Base-by-base conservation (phyloP, 2,888 invertebrate genomes). In the Platynereis dumerilii region DNA sequence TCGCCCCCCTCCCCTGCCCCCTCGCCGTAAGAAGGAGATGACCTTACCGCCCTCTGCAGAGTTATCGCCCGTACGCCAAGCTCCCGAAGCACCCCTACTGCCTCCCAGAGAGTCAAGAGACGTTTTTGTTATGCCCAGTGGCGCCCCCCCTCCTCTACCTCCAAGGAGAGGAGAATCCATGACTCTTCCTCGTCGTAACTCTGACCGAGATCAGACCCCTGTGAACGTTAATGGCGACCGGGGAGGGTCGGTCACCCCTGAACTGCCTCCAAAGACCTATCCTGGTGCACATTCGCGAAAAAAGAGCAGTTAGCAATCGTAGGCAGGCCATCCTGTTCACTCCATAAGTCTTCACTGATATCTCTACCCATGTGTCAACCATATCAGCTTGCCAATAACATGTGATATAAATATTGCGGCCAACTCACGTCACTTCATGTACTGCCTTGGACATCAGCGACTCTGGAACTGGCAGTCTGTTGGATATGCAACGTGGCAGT, bases 81-180 rank as follows among this genome's bases (percentile, higher is more conserved):
- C 88, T 61, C 89, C 88, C 64, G 89, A 89, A 79, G 90, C 90
- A 60, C 90, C 91, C n/a, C 85, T 87, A 29, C 22, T 62, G 29
- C 62, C 62, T 1, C 62, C 62, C 2, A 34, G 62, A 3, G 54
- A 54, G 42, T 55, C 61, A n/a, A 17, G 61, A 20, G 42, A 56
- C 45, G 26, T 22, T 2, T 26, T 26, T 24, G 20, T 53, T 7
- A 34, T 54, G 55, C 61, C 60, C 17, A 57, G 63, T 28, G 59
- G 48, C 34, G 60, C 39, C 22, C 59, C 28, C 44, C 53, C n/a
- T 24, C 54, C 53, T 26, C 53, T 44, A 15, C 53, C 39, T n/a
- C 24, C 52, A 24, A 56, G 34, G 34, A 34, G 34, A 34, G 44
- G 28, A 17, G 53, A 53, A n/a, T 39, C 39, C 62, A 52, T 60